phyloP scores from a whole-genome alignment of 1,140 invertebrate species.

The Penaeus indicus region DNA sequence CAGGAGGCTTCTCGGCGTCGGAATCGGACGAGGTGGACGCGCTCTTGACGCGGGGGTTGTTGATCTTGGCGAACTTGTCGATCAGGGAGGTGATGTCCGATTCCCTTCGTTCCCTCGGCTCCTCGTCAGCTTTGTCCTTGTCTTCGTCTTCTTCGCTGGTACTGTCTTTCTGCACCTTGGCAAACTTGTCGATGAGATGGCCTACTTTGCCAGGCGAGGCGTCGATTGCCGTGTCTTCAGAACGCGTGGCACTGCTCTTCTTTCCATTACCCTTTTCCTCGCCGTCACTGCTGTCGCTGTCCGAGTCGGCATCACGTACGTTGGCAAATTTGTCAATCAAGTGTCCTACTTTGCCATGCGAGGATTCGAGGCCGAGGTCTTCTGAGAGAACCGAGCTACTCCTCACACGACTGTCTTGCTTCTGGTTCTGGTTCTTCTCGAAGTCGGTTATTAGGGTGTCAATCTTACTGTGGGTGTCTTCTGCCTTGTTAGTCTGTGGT shows the following conservation, averaged over 20 bases:
- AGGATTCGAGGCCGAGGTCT: background rate
- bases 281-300: background rate
- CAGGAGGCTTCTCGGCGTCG: background rate
- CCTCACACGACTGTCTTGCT: background rate
- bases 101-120: background rate
- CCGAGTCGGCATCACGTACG: background rate
- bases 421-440: background rate
- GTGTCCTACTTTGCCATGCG: constrained; percentile 15
- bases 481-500: background rate
- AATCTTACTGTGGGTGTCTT: background rate
- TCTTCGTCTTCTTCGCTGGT: background rate
- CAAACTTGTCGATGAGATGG: constrained; percentile 45
- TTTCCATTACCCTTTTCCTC: background rate
- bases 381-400: background rate
- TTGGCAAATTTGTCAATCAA: constrained; percentile 48
- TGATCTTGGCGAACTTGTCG: constrained; percentile 33
- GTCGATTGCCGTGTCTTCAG: background rate
- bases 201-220: constrained; percentile 2
- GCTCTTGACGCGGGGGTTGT: background rate
- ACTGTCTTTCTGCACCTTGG: constrained; percentile 3
- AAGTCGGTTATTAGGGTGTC: background rate
- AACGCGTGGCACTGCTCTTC: background rate
- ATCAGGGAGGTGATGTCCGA: constrained; percentile 41
- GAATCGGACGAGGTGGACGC: constrained; percentile 6
- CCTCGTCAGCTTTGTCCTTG: background rate